phyloP scores from a whole-genome alignment of 2,113 vertebrate genomes.

The Carassius carassius region DNA sequence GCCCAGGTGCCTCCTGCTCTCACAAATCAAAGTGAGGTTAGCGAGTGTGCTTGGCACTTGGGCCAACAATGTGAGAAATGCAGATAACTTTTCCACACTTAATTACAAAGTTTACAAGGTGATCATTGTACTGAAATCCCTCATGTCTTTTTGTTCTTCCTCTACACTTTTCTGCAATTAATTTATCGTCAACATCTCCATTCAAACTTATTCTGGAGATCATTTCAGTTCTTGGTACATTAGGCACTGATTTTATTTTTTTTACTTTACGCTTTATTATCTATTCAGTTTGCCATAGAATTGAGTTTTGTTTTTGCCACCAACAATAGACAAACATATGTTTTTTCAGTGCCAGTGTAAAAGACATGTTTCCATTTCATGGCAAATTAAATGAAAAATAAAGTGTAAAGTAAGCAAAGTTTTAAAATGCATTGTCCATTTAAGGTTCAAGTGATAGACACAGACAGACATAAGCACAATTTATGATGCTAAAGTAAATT shows the following conservation, averaged over 20 bases:
- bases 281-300: background rate
- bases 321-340: background rate
- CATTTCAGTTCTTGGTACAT: background rate
- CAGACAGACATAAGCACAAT: background rate
- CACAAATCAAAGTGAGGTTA: slow-evolving; percentile 33
- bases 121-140: background rate
- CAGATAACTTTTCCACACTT: background rate
- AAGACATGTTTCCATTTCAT: background rate
- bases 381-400: background rate
- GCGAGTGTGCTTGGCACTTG: background rate
- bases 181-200: background rate
- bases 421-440: background rate
- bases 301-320: background rate
- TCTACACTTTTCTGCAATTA: background rate
- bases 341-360: background rate
- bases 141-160: background rate
- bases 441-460: background rate
- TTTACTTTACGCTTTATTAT: no score
- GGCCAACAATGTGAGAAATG: background rate
- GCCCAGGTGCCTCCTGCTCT: background rate
- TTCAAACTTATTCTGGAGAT: background rate
- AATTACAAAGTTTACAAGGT: background rate
- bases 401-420: background rate
- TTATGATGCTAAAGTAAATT: background rate
- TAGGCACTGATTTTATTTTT: no score